Evolutionary conservation across 2,113 vertebrate species (phyloP).

Genomic region (Megalops atlanticus): DNA sequence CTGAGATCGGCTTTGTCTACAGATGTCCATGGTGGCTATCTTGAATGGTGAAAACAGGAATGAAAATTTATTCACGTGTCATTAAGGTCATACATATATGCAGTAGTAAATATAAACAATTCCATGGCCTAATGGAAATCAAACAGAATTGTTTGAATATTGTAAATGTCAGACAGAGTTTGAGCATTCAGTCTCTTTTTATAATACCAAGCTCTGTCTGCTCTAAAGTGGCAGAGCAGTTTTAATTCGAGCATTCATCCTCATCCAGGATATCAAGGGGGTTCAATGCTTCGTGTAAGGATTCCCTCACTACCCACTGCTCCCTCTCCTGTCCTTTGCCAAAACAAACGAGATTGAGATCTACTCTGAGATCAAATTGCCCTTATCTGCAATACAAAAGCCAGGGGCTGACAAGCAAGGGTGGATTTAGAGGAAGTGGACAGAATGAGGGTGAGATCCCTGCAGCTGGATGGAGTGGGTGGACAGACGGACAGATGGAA

Average conservation of each 20-base stretch:
- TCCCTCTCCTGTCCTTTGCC: background rate
- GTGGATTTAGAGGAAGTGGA: no score
- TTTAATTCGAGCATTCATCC: background rate
- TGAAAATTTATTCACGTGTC: background rate
- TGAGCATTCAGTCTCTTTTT: background rate
- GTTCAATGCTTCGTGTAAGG: background rate
- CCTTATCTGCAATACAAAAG: background rate
- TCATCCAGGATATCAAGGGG: background rate
- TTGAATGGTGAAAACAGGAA: background rate
- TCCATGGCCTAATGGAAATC: no score
- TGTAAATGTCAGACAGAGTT: background rate
- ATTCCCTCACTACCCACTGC: background rate
- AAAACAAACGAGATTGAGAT: constrained; percentile 3
- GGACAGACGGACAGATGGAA: no score
- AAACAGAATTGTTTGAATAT: no score
- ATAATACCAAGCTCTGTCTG: background rate
- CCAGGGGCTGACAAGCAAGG: background rate
- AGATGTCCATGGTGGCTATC: background rate
- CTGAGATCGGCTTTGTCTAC: background rate
- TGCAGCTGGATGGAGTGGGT: no score
- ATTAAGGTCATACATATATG: background rate
- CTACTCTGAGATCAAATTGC: constrained; percentile 20
- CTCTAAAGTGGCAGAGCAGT: background rate
- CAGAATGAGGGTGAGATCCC: background rate
- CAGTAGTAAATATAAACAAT: background rate